phyloP scores from a whole-genome alignment of 1,140 invertebrate genomes.

The Tetranychus urticae region DNA sequence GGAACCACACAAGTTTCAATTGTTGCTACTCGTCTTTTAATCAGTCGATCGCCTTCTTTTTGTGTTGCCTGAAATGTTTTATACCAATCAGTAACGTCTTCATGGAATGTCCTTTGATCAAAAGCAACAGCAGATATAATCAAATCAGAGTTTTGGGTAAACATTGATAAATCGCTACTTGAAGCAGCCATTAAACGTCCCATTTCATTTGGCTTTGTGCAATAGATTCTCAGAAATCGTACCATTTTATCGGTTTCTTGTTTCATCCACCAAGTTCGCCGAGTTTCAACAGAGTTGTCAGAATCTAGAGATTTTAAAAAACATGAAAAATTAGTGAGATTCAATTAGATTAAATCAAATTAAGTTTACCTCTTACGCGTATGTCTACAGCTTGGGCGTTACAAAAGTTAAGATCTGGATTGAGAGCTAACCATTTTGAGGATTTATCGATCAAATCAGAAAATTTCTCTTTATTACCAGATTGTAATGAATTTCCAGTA shows the following conservation, averaged over 20 bases:
- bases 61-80: neutral
- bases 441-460: constrained; percentile 2
- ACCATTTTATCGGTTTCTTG: neutral
- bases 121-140: neutral
- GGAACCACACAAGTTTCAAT: neutral
- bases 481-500: too few species aligned
- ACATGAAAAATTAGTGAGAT: neutral
- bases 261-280: neutral
- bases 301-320: neutral
- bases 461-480: neutral
- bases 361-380: constrained; percentile 35
- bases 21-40: neutral
- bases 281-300: neutral
- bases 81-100: neutral
- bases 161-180: neutral
- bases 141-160: neutral
- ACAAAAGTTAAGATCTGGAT: constrained; percentile 4
- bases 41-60: neutral
- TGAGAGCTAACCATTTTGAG: neutral
- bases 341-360: neutral
- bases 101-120: neutral
- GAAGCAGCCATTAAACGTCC: neutral
- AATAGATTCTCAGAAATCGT: neutral
- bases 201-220: neutral
- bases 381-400: constrained; percentile 31